Percentiles rank a stretch among this genome's conserved stretches.
Evolutionary conservation across 37 sponge, comb jelly and placozoan species (phyloP).

Genomic region (Crambe crambe): DNA sequence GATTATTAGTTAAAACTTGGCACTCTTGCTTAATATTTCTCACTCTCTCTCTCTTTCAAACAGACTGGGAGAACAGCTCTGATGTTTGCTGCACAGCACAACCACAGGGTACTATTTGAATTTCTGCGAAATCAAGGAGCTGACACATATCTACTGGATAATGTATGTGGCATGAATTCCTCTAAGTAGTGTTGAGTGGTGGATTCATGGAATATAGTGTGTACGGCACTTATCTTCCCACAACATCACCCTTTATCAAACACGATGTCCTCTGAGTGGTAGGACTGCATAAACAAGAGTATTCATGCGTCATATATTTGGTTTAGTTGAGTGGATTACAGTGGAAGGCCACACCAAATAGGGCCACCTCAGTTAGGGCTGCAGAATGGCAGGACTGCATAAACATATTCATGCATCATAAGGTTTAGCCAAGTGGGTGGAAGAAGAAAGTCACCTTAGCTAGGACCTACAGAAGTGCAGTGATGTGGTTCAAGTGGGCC

Average conservation of each 20-base stretch:
- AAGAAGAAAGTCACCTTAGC: no score
- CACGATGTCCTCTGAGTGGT: not conserved
- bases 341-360: no score
- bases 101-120: not conserved
- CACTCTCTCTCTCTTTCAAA: no score
- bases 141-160: not conserved
- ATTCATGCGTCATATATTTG: no score
- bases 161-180: not conserved
- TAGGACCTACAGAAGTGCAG: no score
- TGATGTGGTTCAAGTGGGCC: no score
- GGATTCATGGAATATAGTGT: not conserved
- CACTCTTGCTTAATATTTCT: not conserved
- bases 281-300: no score
- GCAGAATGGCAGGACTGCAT: no score
- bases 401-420: no score
- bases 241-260: not conserved
- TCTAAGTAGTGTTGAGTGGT: not conserved
- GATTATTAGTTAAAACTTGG: not conserved
- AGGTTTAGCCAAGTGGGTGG: no score
- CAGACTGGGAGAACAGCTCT: not conserved
- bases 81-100: slow-evolving; percentile 1
- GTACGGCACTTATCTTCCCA: not conserved
- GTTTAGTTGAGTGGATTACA: no score
- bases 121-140: not conserved
- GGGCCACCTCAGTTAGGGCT: no score